phyloP scores from a whole-genome alignment of 92 coral and sea anemone genomes.

The Bergia puertoricense region DNA sequence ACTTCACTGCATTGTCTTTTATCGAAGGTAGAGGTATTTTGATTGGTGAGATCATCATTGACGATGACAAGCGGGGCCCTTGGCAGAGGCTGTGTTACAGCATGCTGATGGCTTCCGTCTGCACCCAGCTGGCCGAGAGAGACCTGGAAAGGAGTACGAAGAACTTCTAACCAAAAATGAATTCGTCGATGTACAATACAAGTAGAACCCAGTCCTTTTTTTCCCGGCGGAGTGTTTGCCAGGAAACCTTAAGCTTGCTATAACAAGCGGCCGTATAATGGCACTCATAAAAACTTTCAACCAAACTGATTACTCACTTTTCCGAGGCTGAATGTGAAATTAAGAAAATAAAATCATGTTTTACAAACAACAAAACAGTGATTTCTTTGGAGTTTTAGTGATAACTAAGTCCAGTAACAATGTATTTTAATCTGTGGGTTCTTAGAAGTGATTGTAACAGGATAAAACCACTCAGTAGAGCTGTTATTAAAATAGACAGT shows the following conservation, averaged over 20 bases:
- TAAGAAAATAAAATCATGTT: too few relatives aligned
- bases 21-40: conserved; percentile 3
- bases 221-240: neutral
- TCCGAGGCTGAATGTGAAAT: too few relatives aligned
- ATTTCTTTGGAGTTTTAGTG: too few relatives aligned
- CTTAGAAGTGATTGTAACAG: too few relatives aligned
- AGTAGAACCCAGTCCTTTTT: conserved; percentile 1
- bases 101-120: neutral
- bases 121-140: conserved; percentile 5
- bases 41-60: conserved; percentile 1
- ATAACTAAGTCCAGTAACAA: too few relatives aligned
- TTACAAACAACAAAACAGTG: too few relatives aligned
- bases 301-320: too few relatives aligned
- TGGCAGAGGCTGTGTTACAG: neutral
- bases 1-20: neutral
- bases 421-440: too few relatives aligned
- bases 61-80: conserved; percentile 1
- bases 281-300: too few relatives aligned
- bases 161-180: neutral
- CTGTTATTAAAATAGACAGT: too few relatives aligned
- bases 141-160: neutral
- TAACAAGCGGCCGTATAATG: neutral
- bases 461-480: too few relatives aligned
- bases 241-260: neutral
- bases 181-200: neutral